Percentiles rank a stretch among this genome's conserved stretches.
These are phyloP conservation scores for Protodeltote pygarga DNA, from an alignment of 2,888 invertebrate species.

Conservation along the genomic window DNA sequence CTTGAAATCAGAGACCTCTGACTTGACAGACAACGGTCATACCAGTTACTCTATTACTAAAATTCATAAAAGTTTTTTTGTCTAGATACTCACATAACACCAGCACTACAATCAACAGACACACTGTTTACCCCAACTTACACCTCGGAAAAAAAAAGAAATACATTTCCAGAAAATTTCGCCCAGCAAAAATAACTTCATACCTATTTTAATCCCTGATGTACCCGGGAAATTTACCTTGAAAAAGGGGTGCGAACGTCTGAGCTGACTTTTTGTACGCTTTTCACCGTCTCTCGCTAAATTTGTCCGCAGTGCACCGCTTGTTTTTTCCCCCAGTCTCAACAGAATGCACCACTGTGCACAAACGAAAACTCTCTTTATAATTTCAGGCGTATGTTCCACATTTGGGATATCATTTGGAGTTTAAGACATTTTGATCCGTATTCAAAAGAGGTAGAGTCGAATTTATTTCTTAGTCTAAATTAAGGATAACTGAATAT, in stretches of 20 bases:
- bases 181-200: constrained; percentile 35
- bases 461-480: constrained; percentile 37
- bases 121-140: background rate
- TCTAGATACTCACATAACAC: background rate
- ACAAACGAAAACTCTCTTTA: constrained; percentile 60
- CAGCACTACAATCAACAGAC: background rate
- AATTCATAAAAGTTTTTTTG: too few relatives aligned
- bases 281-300: constrained; percentile 71
- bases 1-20: too few relatives aligned
- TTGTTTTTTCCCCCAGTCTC: constrained; percentile 47
- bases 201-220: constrained; percentile 59
- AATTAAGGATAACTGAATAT: constrained; percentile 46
- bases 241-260: constrained; percentile 67
- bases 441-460: constrained; percentile 48
- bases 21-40: too few relatives aligned
- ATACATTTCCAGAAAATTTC: constrained; percentile 30
- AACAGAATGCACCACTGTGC: constrained; percentile 56
- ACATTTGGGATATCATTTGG: constrained; percentile 29
- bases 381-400: constrained; percentile 42
- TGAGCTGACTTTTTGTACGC: constrained; percentile 57
- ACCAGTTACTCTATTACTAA: too few relatives aligned
- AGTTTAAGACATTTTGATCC: constrained; percentile 39
- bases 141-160: constrained; percentile 3
- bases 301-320: constrained; percentile 68
- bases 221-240: constrained; percentile 59